These are phyloP conservation scores for Hypothenemus hampei DNA, from an alignment of 1,140 invertebrate species.

Conservation along the genomic window DNA sequence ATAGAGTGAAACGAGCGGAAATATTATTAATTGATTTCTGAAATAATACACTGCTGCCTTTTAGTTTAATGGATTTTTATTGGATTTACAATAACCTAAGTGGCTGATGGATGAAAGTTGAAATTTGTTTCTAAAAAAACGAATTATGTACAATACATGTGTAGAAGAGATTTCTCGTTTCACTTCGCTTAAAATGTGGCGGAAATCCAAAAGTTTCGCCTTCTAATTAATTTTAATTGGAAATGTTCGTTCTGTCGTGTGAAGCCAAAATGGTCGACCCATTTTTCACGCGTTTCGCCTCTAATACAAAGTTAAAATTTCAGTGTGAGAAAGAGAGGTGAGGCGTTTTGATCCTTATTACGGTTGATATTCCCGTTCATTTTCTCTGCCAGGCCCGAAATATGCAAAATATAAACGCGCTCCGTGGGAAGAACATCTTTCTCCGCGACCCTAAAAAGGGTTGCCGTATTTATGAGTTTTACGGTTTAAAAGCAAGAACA, in stretches of 20 bases:
- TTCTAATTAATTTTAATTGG: too few relatives aligned
- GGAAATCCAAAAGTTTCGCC: too few relatives aligned
- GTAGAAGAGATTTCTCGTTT: too few relatives aligned
- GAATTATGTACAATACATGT: too few relatives aligned
- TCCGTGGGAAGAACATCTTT: slow-evolving; percentile 5
- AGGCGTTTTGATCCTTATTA: slow-evolving; percentile 13
- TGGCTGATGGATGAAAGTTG: too few relatives aligned
- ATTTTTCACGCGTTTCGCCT: not conserved
- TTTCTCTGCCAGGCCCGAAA: slow-evolving; percentile 2
- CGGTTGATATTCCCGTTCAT: slow-evolving; percentile 4
- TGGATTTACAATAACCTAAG: too few relatives aligned
- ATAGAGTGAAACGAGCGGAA: slow-evolving; percentile 10
- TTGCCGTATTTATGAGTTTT: slow-evolving; percentile 21
- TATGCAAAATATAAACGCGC: slow-evolving; percentile 15
- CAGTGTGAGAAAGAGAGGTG: not conserved
- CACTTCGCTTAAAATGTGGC: too few relatives aligned
- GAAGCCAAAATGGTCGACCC: too few relatives aligned
- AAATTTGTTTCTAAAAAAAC: too few relatives aligned
- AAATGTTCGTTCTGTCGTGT: too few relatives aligned
- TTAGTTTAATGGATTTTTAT: too few relatives aligned
- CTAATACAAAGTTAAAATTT: slow-evolving; percentile 8
- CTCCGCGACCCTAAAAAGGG: slow-evolving; percentile 4
- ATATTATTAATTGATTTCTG: slow-evolving; percentile 12
- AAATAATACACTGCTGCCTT: not conserved
- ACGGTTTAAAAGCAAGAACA: slow-evolving; percentile 17